These are phyloP conservation scores for Macrochelys suwanniensis DNA, from an alignment of 2,797 vertebrate species.

Conservation along the genomic window DNA sequence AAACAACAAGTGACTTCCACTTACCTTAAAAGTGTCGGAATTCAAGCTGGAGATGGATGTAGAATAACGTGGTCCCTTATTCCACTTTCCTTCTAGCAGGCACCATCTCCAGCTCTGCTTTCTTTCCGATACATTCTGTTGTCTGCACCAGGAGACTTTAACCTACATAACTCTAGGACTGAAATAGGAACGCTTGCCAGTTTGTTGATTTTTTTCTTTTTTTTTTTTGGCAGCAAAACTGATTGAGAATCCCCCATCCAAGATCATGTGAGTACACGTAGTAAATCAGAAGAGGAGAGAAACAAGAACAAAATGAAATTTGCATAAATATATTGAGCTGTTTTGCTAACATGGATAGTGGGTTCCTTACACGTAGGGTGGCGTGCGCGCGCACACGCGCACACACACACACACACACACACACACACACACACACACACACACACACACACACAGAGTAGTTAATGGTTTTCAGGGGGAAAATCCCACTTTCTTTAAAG, in stretches of 20 bases:
- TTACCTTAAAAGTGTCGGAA: conserved; percentile 69
- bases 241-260: conserved; percentile 76
- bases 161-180: conserved; percentile 75
- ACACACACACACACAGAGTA: not conserved
- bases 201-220: conserved; percentile 5
- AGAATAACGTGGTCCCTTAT: not conserved
- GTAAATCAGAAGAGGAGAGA: conserved; percentile 71
- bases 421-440: not conserved
- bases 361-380: not conserved
- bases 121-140: conserved; percentile 70
- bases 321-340: conserved; percentile 60
- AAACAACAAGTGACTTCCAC: conserved; percentile 39
- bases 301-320: not conserved
- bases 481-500: not conserved
- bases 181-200: conserved; percentile 76
- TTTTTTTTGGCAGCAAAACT: conserved; percentile 74
- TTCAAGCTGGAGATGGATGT: rapidly evolving
- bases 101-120: conserved; percentile 63
- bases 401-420: not conserved
- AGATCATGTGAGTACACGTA: conserved; percentile 75
- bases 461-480: not conserved
- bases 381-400: no score
- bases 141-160: conserved; percentile 77
- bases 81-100: conserved; percentile 28
- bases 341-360: not conserved